Percentiles rank a stretch among this genome's conserved stretches.
These are phyloP conservation scores for Halisarca cf. caerulea DNA, from an alignment of 37 sponge, comb jelly and placozoan species.

Conservation along the genomic window DNA sequence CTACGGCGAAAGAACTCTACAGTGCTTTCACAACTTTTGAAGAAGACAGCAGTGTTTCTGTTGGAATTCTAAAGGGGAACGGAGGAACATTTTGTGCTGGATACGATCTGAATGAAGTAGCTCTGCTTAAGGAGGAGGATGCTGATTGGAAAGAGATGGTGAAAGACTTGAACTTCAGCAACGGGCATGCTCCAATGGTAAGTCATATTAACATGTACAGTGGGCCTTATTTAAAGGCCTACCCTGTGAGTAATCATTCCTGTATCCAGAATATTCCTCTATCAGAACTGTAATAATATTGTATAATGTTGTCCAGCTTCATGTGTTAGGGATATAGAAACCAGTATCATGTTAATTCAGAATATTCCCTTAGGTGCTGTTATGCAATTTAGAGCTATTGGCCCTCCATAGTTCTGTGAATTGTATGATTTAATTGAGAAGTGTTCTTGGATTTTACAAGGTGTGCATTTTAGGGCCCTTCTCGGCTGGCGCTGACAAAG, in stretches of 20 bases:
- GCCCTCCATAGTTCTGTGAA: neutral
- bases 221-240: too few species aligned
- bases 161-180: neutral
- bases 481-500: constrained; percentile 46
- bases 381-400: neutral
- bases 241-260: too few species aligned
- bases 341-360: too few species aligned
- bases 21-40: constrained; percentile 54
- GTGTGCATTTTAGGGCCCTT: constrained; percentile 60
- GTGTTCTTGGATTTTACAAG: neutral
- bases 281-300: too few species aligned
- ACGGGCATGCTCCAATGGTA: constrained; percentile 60
- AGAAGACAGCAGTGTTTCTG: neutral
- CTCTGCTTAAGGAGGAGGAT: neutral
- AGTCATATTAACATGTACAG: too few species aligned
- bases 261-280: too few species aligned
- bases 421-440: neutral
- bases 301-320: too few species aligned
- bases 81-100: constrained; percentile 75
- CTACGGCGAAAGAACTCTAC: constrained; percentile 51
- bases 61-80: constrained; percentile 54
- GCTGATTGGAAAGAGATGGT: neutral
- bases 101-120: constrained; percentile 69
- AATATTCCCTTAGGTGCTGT: too few species aligned
- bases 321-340: too few species aligned